A percentile compares a stretch with the other conserved stretches of the same genome.
Evolutionary conservation across 2,888 invertebrate species (phyloP).

Genomic region (Synanthedon myopaeformis): DNA sequence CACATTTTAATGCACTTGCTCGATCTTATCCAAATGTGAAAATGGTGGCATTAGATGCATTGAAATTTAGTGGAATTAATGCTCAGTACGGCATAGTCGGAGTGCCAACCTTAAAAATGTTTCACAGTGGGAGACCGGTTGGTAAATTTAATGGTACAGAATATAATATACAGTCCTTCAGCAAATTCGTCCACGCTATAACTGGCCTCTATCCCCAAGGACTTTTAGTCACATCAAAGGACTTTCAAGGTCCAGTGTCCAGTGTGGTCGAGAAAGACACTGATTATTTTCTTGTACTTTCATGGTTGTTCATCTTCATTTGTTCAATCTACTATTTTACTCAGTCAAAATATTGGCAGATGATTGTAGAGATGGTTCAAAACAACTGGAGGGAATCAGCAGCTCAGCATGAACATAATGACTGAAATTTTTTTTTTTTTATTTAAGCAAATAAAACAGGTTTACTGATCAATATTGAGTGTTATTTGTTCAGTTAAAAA

Average conservation of each 20-base stretch:
- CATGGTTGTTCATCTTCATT: constrained; percentile 86
- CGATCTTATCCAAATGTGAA: constrained; percentile 87
- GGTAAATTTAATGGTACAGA: constrained; percentile 87
- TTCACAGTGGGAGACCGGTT: constrained; percentile 88
- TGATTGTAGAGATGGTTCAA: constrained; percentile 85
- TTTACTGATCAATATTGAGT: constrained; percentile 7
- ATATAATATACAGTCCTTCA: constrained; percentile 82
- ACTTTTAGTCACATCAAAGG: constrained; percentile 78
- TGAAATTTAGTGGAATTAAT: constrained; percentile 85
- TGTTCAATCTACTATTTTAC: constrained; percentile 82
- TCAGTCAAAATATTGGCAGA: constrained; percentile 81
- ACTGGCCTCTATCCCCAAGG: constrained; percentile 77
- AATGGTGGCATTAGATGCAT: constrained; percentile 91
- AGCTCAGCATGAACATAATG: constrained; percentile 82
- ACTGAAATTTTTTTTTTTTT: constrained; percentile 38
- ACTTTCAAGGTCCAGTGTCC: constrained; percentile 84
- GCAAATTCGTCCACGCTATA: constrained; percentile 80
- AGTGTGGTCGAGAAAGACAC: constrained; percentile 80
- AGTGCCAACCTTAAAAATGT: constrained; percentile 88
- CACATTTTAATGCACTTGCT: constrained; percentile 90
- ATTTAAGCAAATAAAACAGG: constrained; percentile 6
- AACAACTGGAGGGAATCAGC: constrained; percentile 91
- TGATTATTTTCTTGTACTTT: constrained; percentile 84
- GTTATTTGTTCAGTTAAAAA: background rate
- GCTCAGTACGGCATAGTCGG: constrained; percentile 93